Evolutionary conservation across 2,888 invertebrate genomes (phyloP).

Genomic region (Drosophila algonquin): DNA sequence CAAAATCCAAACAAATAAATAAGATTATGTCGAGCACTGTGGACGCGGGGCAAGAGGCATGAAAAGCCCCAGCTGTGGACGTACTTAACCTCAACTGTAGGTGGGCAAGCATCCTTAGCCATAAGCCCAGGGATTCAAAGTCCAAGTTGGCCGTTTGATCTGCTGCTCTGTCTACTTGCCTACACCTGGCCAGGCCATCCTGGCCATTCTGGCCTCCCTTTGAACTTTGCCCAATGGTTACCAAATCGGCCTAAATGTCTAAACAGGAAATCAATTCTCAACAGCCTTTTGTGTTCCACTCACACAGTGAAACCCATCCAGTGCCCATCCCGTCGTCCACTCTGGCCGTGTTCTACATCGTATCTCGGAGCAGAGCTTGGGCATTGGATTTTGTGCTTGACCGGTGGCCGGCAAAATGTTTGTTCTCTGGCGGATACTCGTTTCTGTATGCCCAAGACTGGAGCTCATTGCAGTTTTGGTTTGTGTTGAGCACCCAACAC

Average conservation of each 20-base stretch:
- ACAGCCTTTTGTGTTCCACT: slow-evolving; percentile 56
- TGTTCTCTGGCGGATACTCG: slow-evolving; percentile 30
- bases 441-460: background rate
- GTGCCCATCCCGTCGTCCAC: slow-evolving; percentile 12
- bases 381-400: slow-evolving; percentile 33
- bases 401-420: slow-evolving; percentile 55
- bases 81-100: slow-evolving; percentile 41
- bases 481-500: too few species aligned
- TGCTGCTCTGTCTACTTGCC: slow-evolving; percentile 32
- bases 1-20: slow-evolving; percentile 43
- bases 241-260: slow-evolving; percentile 70
- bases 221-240: slow-evolving; percentile 45
- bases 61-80: slow-evolving; percentile 34
- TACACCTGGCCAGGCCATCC: slow-evolving; percentile 10
- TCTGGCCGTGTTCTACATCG: background rate
- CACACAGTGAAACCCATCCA: slow-evolving; percentile 11
- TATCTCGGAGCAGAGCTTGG: slow-evolving; percentile 19
- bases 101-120: slow-evolving; percentile 28
- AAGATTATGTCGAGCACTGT: slow-evolving; percentile 22
- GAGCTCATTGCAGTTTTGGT: slow-evolving; percentile 22
- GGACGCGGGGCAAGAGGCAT: background rate
- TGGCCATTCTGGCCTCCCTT: slow-evolving; percentile 28
- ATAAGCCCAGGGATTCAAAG: slow-evolving; percentile 53
- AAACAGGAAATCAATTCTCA: slow-evolving; percentile 77
- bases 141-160: slow-evolving; percentile 66